Base-by-base conservation (phyloP, 2,888 invertebrate genomes). In the Notocelia uddmanniana region DNA sequence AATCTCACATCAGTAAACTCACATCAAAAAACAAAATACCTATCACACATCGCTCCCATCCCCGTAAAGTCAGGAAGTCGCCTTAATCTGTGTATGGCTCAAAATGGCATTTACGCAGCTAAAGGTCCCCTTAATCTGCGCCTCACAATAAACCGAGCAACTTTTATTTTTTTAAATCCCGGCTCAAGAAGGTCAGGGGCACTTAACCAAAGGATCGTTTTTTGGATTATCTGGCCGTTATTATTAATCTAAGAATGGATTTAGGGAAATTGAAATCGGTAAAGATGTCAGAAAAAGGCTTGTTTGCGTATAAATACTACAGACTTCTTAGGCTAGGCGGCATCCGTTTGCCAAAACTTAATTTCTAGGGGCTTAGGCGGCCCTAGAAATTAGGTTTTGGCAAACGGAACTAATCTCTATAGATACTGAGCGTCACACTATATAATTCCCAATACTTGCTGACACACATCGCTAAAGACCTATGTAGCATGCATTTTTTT, bases 221-320 rank as follows among this genome's bases (percentile, higher is more conserved):
- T 62, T 66, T 19, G 15, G 55, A 55, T 66, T 26, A 66, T 66
- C 55, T 45, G 52, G 8, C 54, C 19, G n/a, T 23, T 54, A 26
- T 57, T 41, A 48, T 26, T 26, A 66, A 23, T 41, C 55, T 41
- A 45, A 45, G 26, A 45, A 55, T 18, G 37, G 66, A 34, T 57
- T 55, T 45, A 57, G 37, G 66, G 55, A 66, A 55, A 66, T 55
- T 55, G 66, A 37, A 55, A 55, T 66, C 54, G 11, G 23, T 54
- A 45, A 55, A 55, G 66, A 54, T 66, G 45, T 55, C 18, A 37
- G 26, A 31, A 26, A 66, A 45, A 26, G 55, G 55, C 66, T n/a
- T 41, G 19, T 8, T n/a, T 55, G 55, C 3, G 37, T 21, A 9
- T 23, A 19, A n/a, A n/a, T n/a, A n/a, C 10, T 15, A 63, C n/a